phyloP scores from a whole-genome alignment of 2,888 invertebrate species.

The Oscheius sp. region DNA sequence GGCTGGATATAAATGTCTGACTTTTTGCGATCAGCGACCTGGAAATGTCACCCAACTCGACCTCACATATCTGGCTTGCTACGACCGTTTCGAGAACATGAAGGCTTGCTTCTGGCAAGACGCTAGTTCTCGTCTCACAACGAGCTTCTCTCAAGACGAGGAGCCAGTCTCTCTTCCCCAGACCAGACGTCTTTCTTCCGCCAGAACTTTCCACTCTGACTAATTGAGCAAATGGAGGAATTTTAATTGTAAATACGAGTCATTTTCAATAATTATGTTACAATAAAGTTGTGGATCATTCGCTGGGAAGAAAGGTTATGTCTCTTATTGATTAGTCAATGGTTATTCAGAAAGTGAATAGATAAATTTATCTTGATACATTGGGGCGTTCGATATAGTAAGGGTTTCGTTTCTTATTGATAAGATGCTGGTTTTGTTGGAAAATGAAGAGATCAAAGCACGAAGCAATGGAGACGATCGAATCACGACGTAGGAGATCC shows the following conservation, averaged over 20 bases:
- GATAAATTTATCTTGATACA: no score
- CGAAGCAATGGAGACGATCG: neutral
- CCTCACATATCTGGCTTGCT: conserved; percentile 56
- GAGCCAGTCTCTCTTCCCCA: conserved; percentile 15
- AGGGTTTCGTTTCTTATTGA: neutral
- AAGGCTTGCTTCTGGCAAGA: conserved; percentile 62
- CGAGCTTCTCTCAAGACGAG: conserved; percentile 34
- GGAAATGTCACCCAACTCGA: conserved; percentile 63
- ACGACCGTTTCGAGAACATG: conserved; percentile 61
- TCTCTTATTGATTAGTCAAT: neutral
- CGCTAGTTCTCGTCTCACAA: conserved; percentile 23
- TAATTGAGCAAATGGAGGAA: neutral
- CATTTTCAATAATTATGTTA: neutral
- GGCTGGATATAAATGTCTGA: conserved; percentile 59
- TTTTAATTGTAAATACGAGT: neutral
- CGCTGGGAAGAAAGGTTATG: no score
- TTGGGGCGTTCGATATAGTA: no score
- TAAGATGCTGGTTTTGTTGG: neutral
- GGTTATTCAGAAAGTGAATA: neutral
- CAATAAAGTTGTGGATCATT: neutral
- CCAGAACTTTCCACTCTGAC: conserved; percentile 23
- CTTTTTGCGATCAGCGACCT: conserved; percentile 62
- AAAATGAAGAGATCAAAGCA: neutral
- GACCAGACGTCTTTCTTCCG: conserved; percentile 16
- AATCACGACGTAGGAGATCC: neutral